These are phyloP conservation scores for Centropyge bicolor DNA, from an alignment of 2,797 vertebrate genomes.

Conservation along the genomic window DNA sequence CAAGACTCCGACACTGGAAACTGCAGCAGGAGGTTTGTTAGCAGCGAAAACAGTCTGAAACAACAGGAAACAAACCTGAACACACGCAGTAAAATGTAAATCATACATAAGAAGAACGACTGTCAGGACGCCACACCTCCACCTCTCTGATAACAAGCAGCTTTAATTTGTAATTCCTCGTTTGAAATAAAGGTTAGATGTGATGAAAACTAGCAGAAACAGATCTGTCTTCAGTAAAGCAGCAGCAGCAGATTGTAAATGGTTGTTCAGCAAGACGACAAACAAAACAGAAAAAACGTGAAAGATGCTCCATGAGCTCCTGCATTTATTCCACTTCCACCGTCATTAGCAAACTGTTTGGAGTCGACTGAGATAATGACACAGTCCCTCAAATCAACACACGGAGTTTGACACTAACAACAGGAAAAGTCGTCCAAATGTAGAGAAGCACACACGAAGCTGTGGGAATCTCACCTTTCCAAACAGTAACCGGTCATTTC, in stretches of 20 bases:
- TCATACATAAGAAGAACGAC: neutral
- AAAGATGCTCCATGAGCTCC: no score
- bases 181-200: neutral
- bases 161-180: neutral
- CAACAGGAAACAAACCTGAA: conserved; percentile 63
- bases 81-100: conserved; percentile 19
- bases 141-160: no score
- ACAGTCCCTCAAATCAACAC: neutral
- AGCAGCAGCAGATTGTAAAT: neutral
- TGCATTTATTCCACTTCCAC: neutral
- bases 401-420: neutral
- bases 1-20: conserved; percentile 35
- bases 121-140: no score
- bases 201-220: neutral
- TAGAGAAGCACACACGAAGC: neutral
- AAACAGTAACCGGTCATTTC: conserved; percentile 46
- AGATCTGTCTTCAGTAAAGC: neutral
- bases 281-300: no score
- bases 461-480: conserved; percentile 49
- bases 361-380: neutral
- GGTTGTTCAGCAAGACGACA: neutral
- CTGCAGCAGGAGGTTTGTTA: conserved; percentile 51
- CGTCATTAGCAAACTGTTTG: neutral
- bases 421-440: neutral
- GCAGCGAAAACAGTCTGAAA: conserved; percentile 63